Base-by-base conservation (phyloP, 2,113 vertebrate genomes). In the Lipotes vexillifer region DNA sequence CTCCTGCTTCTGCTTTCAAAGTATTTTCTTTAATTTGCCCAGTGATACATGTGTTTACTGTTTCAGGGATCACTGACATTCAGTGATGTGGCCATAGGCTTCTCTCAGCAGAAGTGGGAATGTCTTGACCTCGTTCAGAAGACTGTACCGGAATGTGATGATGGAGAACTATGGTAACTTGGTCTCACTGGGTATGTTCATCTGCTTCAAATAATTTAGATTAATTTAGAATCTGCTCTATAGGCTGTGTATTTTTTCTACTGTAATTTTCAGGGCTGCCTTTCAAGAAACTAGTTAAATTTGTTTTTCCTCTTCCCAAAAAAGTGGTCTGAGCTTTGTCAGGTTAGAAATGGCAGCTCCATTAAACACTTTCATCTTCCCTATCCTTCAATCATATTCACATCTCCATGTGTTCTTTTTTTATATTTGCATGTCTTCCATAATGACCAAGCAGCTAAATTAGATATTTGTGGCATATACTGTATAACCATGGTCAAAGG, bases 101-200 rank as follows among this genome's bases (percentile, higher is more conserved):
- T 96, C 89, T 57, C 63, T 66, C 66, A 38, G 49, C 78, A 88
- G 77, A 41, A 97, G 49, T 93, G 91, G 36, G 74, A 78, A 72
- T 68, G 15, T 65, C 52, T 84, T 12, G 21, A 33, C 33, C 18
- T n/a, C 55, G 27, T 29, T 46, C 63, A 93, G 91, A 59, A n/a
- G 23, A 1, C 1, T 97, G 63, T 75, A 33, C 78, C 25, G 3
- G 86, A 78, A 93, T 41, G 52, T 93, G 69, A 93, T 84, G 91
- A 66, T 84, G 86, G 80, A 96, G 71, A 96, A 85, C 41, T 85
- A 77, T 41, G 49, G 55, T 46, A 85, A 83, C 65, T 66, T 90
- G 38, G 20, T 78, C 29, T 71, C 63, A 18, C 3, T 93, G 75
- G 88, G 75, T 91, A 69, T 1, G 75, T 91, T 69, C 55, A 81